Conservation (phyloP, 2,113 vertebrate species). For the Rhinolophus sinicus region DNA sequence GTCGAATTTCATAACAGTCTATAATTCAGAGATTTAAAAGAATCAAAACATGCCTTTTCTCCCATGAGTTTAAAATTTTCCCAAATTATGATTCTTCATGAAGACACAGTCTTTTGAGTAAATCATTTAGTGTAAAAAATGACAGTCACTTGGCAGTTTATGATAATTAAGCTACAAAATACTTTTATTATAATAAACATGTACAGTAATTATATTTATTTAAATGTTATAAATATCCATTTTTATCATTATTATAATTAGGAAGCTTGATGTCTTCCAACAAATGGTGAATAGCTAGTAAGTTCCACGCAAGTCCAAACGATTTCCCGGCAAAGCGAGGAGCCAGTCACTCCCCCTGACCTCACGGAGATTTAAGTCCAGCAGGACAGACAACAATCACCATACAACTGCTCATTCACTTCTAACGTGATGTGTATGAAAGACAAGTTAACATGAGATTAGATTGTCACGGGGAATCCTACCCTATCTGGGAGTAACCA, state of each 20-base stretch:
- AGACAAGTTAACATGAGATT: neutral
- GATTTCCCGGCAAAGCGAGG: neutral
- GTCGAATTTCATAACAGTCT: neutral
- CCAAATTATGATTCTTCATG: neutral
- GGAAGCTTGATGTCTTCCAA: neutral
- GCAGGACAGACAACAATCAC: neutral
- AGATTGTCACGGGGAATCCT: neutral
- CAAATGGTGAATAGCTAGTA: neutral
- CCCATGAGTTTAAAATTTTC: neutral
- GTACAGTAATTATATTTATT: neutral
- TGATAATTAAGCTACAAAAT: neutral
- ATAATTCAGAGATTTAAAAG: conserved; percentile 11
- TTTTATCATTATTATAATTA: neutral
- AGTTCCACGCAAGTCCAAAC: neutral
- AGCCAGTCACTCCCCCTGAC: neutral
- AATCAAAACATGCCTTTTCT: neutral
- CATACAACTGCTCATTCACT: neutral
- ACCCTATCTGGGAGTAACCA: neutral
- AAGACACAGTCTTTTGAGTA: neutral
- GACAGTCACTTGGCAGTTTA: neutral
- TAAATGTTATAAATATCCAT: neutral
- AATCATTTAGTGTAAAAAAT: neutral
- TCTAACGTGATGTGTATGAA: neutral
- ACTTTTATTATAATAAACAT: neutral
- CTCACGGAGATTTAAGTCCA: neutral